phyloP scores from a whole-genome alignment of 2,113 vertebrate species.

The Enhydra lutris region DNA sequence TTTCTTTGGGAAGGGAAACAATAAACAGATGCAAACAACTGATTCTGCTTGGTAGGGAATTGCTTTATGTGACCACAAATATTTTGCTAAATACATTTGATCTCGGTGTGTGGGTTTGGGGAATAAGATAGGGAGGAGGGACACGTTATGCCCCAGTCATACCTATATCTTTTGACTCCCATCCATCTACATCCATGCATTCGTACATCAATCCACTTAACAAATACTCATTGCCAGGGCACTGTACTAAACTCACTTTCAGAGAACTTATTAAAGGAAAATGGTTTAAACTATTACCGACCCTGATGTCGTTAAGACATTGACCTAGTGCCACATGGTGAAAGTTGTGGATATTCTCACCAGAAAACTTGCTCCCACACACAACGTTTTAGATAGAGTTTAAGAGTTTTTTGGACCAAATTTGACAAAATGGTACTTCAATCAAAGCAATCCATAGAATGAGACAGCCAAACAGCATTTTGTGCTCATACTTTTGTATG shows the following conservation, averaged over 20 bases:
- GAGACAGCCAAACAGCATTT: background rate
- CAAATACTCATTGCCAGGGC: background rate
- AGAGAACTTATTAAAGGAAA: background rate
- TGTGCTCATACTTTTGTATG: background rate
- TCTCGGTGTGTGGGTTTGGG: background rate
- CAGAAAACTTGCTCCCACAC: background rate
- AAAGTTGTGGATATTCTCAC: background rate
- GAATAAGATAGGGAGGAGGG: background rate
- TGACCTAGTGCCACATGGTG: background rate
- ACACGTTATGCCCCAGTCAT: background rate
- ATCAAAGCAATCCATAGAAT: conserved; percentile 21
- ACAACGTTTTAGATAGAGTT: background rate
- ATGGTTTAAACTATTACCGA: background rate
- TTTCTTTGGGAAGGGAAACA: background rate
- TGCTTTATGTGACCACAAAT: background rate
- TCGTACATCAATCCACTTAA: background rate
- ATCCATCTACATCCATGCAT: background rate
- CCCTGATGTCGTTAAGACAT: background rate
- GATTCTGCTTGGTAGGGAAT: background rate
- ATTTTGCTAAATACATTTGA: background rate
- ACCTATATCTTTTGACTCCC: background rate
- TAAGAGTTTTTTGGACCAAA: background rate
- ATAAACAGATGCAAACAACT: background rate
- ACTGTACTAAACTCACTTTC: background rate
- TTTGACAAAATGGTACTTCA: conserved; percentile 30